These are phyloP conservation scores for Nineta flava DNA, from an alignment of 2,888 invertebrate genomes.

Conservation along the genomic window DNA sequence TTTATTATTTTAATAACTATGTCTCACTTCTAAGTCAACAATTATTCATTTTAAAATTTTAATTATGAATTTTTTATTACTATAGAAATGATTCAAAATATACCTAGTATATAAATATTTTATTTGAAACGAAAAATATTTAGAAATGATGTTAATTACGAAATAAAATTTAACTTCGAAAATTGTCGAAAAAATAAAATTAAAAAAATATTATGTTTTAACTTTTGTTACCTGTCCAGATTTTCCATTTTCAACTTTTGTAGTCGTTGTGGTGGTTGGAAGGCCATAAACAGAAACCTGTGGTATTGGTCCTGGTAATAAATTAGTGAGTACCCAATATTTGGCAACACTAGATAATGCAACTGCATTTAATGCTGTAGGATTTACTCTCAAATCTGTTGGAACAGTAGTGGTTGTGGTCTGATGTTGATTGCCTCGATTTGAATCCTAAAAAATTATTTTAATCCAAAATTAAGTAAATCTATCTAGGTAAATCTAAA, in stretches of 20 bases:
- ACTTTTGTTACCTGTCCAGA: conserved; percentile 34
- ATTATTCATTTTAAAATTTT: no score
- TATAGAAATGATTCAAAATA: no score
- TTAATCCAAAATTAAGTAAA: no score
- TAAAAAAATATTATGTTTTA: background rate
- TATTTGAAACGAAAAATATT: no score
- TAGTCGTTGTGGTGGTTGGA: conserved; percentile 34
- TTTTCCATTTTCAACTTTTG: conserved; percentile 44
- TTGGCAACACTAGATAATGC: conserved; percentile 63
- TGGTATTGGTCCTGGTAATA: conserved; percentile 59
- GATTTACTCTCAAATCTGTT: conserved; percentile 44
- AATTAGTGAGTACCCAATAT: conserved; percentile 71
- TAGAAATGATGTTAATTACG: no score
- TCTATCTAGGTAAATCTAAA: no score
- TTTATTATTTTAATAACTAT: no score
- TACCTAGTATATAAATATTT: no score
- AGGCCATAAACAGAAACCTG: conserved; percentile 58
- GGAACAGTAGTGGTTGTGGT: conserved; percentile 35
- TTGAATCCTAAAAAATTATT: conserved; percentile 18
- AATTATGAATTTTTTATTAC: no score
- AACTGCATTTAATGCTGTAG: conserved; percentile 47
- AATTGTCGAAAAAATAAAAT: background rate
- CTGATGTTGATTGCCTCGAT: conserved; percentile 27
- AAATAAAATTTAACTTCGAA: background rate
- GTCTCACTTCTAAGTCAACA: no score